phyloP scores from a whole-genome alignment of 2,888 invertebrate genomes.

The Cantharis flavilabris region DNA sequence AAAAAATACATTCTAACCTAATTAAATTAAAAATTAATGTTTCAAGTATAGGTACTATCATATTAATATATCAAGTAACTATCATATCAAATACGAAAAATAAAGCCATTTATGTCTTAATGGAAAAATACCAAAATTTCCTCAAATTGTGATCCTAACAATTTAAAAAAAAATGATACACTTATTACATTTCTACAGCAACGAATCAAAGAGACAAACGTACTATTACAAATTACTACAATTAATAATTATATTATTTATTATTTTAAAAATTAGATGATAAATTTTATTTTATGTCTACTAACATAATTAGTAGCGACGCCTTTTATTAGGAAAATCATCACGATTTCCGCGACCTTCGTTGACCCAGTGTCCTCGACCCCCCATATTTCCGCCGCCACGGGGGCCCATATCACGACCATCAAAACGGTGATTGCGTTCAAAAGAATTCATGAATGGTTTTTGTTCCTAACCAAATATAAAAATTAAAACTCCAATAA shows the following conservation, averaged over 20 bases:
- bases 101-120: neutral
- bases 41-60: neutral
- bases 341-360: constrained; percentile 34
- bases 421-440: constrained; percentile 32
- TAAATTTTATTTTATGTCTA: neutral
- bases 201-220: neutral
- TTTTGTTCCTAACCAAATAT: constrained; percentile 31
- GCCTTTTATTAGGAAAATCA: constrained; percentile 41
- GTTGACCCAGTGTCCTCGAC: constrained; percentile 40
- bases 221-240: neutral
- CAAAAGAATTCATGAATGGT: constrained; percentile 35
- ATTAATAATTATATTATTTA: neutral
- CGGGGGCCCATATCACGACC: constrained; percentile 28
- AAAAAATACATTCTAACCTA: neutral
- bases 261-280: neutral
- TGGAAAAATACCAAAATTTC: neutral
- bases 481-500: constrained; percentile 12
- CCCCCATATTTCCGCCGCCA: constrained; percentile 33
- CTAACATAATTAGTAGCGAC: constrained; percentile 37
- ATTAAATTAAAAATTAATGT: neutral
- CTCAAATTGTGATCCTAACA: neutral
- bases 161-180: neutral
- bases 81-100: neutral
- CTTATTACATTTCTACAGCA: neutral
- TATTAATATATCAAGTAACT: neutral